These are phyloP conservation scores for Drosophila seguyi DNA, from an alignment of 1,140 invertebrate genomes.

Conservation along the genomic window DNA sequence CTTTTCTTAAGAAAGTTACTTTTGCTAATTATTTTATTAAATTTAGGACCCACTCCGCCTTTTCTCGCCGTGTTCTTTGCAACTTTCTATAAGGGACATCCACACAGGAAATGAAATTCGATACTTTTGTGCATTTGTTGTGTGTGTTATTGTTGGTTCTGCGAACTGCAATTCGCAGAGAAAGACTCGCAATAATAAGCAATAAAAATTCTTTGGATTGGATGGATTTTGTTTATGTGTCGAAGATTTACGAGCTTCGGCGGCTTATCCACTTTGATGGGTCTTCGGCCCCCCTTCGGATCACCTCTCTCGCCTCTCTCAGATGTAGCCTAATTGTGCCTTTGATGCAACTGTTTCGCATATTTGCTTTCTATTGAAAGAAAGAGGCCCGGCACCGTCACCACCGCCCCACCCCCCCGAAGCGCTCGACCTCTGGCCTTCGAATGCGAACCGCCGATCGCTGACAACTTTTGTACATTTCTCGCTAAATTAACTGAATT, in stretches of 20 bases:
- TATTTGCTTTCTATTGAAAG: constrained; percentile 72
- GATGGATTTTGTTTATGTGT: constrained; percentile 69
- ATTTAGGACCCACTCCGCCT: too few species aligned
- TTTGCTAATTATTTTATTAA: not conserved
- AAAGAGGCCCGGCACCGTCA: constrained; percentile 9
- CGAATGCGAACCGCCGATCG: constrained; percentile 32
- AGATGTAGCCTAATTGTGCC: constrained; percentile 71
- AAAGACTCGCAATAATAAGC: constrained; percentile 73
- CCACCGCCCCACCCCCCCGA: constrained; percentile 10
- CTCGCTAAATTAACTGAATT: constrained; percentile 83
- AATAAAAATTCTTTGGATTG: constrained; percentile 77
- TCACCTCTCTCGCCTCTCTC: not conserved
- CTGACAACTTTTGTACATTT: constrained; percentile 83
- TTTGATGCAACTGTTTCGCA: constrained; percentile 82
- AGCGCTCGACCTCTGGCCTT: constrained; percentile 57
- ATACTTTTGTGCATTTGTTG: constrained; percentile 72
- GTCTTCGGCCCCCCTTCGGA: not conserved
- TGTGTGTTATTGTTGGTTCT: constrained; percentile 36
- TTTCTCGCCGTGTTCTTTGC: constrained; percentile 10
- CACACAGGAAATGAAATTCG: constrained; percentile 83
- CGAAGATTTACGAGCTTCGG: constrained; percentile 73
- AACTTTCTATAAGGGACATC: constrained; percentile 50
- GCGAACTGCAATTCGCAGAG: constrained; percentile 52
- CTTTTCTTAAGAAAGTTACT: not conserved
- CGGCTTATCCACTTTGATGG: constrained; percentile 78